Evolutionary conservation across 2,888 invertebrate species (phyloP).

Genomic region (Pristionchus mayeri): DNA sequence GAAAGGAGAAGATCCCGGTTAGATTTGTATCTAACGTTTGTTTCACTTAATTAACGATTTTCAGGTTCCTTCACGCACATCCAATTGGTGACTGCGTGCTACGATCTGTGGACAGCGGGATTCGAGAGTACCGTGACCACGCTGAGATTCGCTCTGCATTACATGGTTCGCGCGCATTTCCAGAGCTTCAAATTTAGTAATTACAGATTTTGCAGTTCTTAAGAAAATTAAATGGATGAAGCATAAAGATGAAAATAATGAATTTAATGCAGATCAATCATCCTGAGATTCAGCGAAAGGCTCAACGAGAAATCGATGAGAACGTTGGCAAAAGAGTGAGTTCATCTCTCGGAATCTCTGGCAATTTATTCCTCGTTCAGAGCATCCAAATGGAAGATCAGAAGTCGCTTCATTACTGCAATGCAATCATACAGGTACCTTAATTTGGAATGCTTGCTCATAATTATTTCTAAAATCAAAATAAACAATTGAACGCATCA

Average conservation of each 20-base stretch:
- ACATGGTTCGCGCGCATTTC: not conserved
- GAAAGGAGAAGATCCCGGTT: slow-evolving; percentile 8
- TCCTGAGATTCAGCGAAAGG: not conserved
- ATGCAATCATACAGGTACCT: slow-evolving; percentile 2
- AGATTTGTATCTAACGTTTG: too few relatives aligned
- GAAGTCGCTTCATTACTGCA: slow-evolving; percentile 10
- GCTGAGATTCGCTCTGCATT: not conserved
- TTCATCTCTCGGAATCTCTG: too few relatives aligned
- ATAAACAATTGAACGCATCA: not conserved
- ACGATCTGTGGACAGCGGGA: slow-evolving; percentile 3
- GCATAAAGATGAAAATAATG: too few relatives aligned
- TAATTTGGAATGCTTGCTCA: too few relatives aligned
- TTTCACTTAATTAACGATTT: not conserved
- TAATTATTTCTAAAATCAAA: not conserved
- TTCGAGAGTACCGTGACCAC: slow-evolving; percentile 32
- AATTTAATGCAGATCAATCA: not conserved
- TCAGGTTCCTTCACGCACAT: slow-evolving; percentile 2
- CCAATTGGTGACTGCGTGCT: not conserved
- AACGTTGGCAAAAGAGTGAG: not conserved
- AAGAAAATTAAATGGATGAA: too few relatives aligned
- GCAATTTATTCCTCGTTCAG: not conserved
- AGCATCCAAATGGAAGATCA: slow-evolving; percentile 24
- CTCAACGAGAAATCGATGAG: not conserved
- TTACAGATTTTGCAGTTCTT: too few relatives aligned
- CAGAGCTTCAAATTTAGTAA: too few relatives aligned